Percentiles rank a stretch among this genome's conserved stretches.
Evolutionary conservation across 2,113 vertebrate species (phyloP).

Genomic region (Oncorhynchus gorbuscha): DNA sequence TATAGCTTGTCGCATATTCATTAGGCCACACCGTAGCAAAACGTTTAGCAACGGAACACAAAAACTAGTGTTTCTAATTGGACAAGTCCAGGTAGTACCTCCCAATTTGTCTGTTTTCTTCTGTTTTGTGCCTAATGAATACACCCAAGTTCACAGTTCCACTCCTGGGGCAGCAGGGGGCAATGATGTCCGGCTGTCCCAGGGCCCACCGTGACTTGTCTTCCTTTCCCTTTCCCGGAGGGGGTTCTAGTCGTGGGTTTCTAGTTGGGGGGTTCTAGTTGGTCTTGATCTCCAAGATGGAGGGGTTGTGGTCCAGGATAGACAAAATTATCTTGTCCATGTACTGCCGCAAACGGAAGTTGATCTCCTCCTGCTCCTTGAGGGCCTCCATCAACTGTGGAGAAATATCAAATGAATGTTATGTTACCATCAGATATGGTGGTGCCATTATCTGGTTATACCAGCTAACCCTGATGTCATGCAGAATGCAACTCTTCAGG

Average conservation of each 20-base stretch:
- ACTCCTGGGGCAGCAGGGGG: constrained; percentile 59
- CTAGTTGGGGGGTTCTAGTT: constrained; percentile 56
- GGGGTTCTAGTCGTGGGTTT: not conserved
- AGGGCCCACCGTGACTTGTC: constrained; percentile 32
- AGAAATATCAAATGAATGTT: constrained; percentile 19
- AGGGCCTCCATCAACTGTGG: constrained; percentile 94
- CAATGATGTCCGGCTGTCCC: constrained; percentile 37
- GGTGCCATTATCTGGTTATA: not conserved
- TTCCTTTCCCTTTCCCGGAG: constrained; percentile 10
- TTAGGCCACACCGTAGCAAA: too few species aligned
- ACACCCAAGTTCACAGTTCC: constrained; percentile 21
- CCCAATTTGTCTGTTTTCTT: not conserved
- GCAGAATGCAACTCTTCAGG: too few species aligned
- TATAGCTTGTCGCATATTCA: not conserved
- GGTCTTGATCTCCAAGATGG: constrained; percentile 96
- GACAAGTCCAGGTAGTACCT: too few species aligned
- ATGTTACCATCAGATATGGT: constrained; percentile 1
- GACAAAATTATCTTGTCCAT: constrained; percentile 99
- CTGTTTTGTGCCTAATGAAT: not conserved
- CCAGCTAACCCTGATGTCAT: not conserved
- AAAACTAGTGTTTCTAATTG: too few species aligned
- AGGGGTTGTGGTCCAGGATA: constrained; percentile 96
- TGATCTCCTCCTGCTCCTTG: constrained; percentile 97
- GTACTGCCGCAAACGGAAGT: constrained; percentile 91
- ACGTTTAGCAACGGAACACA: too few species aligned